Conservation (phyloP, 2,797 vertebrate species). For the Myotis daubentonii region DNA sequence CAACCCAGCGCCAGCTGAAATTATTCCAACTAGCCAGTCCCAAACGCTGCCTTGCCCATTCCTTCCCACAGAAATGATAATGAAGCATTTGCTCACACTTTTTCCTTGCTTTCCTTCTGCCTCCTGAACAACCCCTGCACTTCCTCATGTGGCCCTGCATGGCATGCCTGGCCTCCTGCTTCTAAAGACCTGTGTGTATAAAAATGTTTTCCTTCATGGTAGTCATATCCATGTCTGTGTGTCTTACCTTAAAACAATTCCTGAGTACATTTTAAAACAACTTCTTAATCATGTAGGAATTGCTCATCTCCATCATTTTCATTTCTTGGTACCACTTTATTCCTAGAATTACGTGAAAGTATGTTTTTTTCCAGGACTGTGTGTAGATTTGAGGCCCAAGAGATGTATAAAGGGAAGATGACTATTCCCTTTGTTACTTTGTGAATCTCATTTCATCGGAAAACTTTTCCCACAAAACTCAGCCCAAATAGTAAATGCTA, state of each 20-base stretch:
- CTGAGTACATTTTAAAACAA: background rate
- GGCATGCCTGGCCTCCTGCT: background rate
- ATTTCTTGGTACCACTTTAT: background rate
- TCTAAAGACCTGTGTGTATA: background rate
- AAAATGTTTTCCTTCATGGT: background rate
- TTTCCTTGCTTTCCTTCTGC: background rate
- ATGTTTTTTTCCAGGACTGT: background rate
- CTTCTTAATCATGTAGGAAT: background rate
- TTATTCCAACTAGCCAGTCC: background rate
- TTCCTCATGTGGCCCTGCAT: background rate
- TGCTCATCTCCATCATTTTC: background rate
- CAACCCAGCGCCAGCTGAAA: background rate
- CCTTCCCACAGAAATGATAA: background rate
- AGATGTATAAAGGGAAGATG: background rate
- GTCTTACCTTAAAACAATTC: background rate
- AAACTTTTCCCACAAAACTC: conserved; percentile 40
- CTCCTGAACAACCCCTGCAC: background rate
- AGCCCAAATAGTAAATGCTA: background rate
- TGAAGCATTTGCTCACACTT: background rate
- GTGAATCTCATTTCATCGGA: background rate
- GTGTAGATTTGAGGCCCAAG: background rate
- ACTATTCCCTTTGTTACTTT: conserved; percentile 5
- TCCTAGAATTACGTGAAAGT: background rate
- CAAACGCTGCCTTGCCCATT: background rate
- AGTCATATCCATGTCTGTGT: background rate